phyloP scores from a whole-genome alignment of 2,113 vertebrate genomes.

The Epinephelus moara region DNA sequence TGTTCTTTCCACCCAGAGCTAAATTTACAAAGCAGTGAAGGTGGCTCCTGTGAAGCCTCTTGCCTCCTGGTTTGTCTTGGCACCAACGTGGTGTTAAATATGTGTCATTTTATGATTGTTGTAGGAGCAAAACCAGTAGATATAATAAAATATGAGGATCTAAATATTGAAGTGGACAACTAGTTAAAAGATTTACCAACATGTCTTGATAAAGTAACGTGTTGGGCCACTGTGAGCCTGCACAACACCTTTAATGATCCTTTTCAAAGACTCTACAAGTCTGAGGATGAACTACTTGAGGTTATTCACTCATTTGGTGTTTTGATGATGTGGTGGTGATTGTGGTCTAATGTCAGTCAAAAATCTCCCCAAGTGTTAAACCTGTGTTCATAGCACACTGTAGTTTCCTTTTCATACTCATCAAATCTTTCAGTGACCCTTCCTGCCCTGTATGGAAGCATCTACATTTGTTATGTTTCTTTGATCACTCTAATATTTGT shows the following conservation, averaged over 20 bases:
- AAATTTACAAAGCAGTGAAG: constrained; percentile 49
- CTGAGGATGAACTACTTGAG: background rate
- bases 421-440: background rate
- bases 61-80: constrained; percentile 4
- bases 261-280: background rate
- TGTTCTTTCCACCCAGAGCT: constrained; percentile 63
- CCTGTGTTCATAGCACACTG: background rate
- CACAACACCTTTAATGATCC: background rate
- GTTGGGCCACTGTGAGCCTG: background rate
- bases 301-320: background rate
- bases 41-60: constrained; percentile 30
- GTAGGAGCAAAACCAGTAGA: background rate
- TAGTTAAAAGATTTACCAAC: background rate
- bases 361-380: background rate
- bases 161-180: too few relatives aligned
- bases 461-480: background rate
- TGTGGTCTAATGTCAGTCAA: too few relatives aligned
- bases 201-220: background rate
- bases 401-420: background rate
- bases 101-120: background rate
- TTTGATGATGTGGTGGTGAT: background rate
- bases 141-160: background rate
- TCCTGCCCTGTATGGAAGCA: background rate
- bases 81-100: background rate
- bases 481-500: background rate